Base-by-base conservation (phyloP, 2,888 invertebrate species). In the Agrenia bidenticulata region DNA sequence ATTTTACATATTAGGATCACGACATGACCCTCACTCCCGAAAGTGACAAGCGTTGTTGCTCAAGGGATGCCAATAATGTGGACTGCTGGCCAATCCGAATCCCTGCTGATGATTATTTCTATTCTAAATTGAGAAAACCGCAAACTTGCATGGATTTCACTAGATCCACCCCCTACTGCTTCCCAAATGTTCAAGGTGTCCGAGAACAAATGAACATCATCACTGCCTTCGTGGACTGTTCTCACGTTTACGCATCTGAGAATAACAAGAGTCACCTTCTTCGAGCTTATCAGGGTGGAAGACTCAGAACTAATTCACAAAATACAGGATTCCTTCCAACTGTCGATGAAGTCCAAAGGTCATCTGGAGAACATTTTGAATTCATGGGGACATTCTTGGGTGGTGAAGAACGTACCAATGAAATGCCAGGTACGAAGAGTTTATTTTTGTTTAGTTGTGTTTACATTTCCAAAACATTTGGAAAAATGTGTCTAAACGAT, bases 11-110 rank as follows among this genome's bases (percentile, higher is more conserved):
- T 23, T 15, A 51, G 51, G 76, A 76, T 63, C 76, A 76, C 58
- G 76, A 76, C 39, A 64, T 76, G 66, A 76, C 76, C 11, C 62
- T 72, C 26, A 72, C 72, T 21, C 72, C 72, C 37, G 72, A 72
- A 53, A 62, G 66, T 57, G 72, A 72, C 45, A 67, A 64, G 45
- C 65, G 68, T 23, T 72, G 72, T 39, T 72, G 72, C 26, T 42
- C 57, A 17, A 50, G 39, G 19, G 69, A 69, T 23, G 39, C 60
- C 7, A 67, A 56, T 23, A 69, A 69, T 39, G 63, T 68, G 39
- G 74, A 74, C 37, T 74, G 74, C 19, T 70, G 64, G 61, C 61
- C 65, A 23, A 72, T 74, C 45, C 58, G 62, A 23, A 61, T 74
- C 19, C 72, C 63, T 49, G 15, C 56, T 1, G 68, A 70, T 45